Evolutionary conservation across 2,797 vertebrate species (phyloP), one percentile per base, ranked within the genome.

Genomic region (Falco cherrug): DNA sequence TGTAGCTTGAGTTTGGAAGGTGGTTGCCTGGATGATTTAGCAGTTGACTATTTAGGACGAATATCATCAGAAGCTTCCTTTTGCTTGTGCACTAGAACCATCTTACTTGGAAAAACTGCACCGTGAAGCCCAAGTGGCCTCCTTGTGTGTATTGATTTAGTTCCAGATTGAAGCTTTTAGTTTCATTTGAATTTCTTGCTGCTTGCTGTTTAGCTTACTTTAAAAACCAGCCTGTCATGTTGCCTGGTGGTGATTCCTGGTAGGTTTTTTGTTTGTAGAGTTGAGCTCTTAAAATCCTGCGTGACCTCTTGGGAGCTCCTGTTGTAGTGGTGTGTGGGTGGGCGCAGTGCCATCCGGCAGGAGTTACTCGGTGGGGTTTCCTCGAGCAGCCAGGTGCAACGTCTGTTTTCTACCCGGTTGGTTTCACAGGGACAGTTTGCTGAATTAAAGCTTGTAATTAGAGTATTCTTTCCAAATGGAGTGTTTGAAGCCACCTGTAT

Each of bases 101-200:
- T 18, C 43, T 60, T 15, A 17, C 19, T 22, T 28, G 18, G 37
- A 47, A 41, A 48, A 59, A 24, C 22, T 37, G 54, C 31, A 10
- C 22, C 0, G 0, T n/a, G 87, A 11, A 61, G 69, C 43, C 39
- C 16, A 12, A 4, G 76, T 35, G 1, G 11, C 53, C 35, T 82
- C 77, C 19, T 25, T 6, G 61, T 4, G 6, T 25, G 53, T 65
- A 33, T 74, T 84, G 80, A n/a, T 87, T 78, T 26, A 1, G 1
- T 47, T 94, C 50, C 54, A 75, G 43, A 19, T 39, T 33, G 77
- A 54, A 84, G 77, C 47, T 84, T 68, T 67, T 74, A 0, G 1
- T 80, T 90, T 61, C 15, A 8, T 76, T 84, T 93, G 63, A 68
- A 37, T 74, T 95, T 89, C 59, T 63, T 79, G 59, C 50, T 4